Conservation (phyloP, 2,888 invertebrate species). For the Petrolisthes cinctipes region DNA sequence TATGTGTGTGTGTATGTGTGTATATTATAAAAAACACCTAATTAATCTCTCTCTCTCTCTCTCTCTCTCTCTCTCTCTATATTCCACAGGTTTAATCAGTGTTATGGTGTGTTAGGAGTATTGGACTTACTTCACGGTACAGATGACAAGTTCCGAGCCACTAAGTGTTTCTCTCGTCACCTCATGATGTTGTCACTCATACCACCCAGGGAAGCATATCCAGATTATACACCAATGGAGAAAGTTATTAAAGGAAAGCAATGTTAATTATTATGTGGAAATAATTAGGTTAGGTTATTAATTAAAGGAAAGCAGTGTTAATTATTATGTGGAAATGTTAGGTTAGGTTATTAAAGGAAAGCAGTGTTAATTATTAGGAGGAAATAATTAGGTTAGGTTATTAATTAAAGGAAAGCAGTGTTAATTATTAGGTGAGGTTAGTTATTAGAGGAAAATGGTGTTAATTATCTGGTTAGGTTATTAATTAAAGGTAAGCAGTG, state of each 20-base stretch:
- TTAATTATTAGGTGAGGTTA: too few relatives aligned
- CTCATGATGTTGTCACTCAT: conserved; percentile 69
- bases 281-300: not conserved
- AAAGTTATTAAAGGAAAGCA: conserved; percentile 54
- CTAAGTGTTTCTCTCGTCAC: conserved; percentile 80
- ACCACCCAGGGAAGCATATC: conserved; percentile 68
- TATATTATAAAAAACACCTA: too few relatives aligned
- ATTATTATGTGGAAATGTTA: too few relatives aligned
- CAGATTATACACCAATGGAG: conserved; percentile 62
- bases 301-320: not conserved
- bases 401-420: not conserved
- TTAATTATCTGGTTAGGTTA: too few relatives aligned
- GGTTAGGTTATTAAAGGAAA: too few relatives aligned
- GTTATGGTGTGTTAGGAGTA: conserved; percentile 85
- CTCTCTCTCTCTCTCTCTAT: not conserved
- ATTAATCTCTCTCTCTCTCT: not conserved
- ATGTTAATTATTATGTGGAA: too few relatives aligned
- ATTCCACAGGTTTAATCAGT: conserved; percentile 81
- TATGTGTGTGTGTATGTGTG: too few relatives aligned
- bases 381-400: not conserved
- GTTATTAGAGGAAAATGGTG: conserved; percentile 49
- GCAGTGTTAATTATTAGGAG: too few relatives aligned
- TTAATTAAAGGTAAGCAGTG: too few relatives aligned
- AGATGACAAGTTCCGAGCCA: conserved; percentile 80
- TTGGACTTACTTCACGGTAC: conserved; percentile 87